Evolutionary conservation across 2,888 invertebrate genomes (phyloP).

Genomic region (Eurois occulta): DNA sequence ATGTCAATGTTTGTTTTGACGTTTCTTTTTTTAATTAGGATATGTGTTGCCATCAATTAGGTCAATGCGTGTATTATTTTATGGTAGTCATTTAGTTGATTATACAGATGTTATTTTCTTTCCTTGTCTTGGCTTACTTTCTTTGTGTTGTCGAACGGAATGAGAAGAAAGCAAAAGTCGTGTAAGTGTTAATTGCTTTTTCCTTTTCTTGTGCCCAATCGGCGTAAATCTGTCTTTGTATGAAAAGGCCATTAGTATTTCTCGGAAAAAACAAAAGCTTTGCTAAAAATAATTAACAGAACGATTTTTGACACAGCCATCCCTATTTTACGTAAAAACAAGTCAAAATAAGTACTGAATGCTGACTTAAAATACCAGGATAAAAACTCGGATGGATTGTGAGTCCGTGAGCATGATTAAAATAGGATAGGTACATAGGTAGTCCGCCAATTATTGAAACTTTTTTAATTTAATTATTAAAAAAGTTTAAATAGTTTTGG

Average conservation of each 20-base stretch:
- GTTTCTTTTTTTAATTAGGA: constrained; percentile 58
- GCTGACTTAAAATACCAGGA: background rate
- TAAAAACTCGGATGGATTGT: background rate
- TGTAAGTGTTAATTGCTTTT: constrained; percentile 63
- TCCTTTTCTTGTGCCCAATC: constrained; percentile 63
- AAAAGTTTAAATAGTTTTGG: too few species aligned
- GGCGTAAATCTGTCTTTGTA: constrained; percentile 70
- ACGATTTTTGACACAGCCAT: background rate
- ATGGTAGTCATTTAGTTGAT: constrained; percentile 29
- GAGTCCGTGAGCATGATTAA: background rate
- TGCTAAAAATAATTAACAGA: constrained; percentile 9
- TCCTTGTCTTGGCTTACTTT: constrained; percentile 37
- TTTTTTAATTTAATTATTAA: too few species aligned
- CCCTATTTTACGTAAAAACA: background rate
- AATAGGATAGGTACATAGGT: background rate
- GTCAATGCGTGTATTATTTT: constrained; percentile 50
- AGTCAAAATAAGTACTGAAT: background rate
- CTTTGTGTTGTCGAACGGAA: constrained; percentile 50
- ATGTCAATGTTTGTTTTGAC: constrained; percentile 70
- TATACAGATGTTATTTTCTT: constrained; percentile 45
- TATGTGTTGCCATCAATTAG: constrained; percentile 39
- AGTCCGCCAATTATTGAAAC: too few species aligned
- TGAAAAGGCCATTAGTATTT: constrained; percentile 55
- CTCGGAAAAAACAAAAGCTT: constrained; percentile 32
- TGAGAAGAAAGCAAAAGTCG: constrained; percentile 43